Percentiles rank a stretch among this genome's conserved stretches.
phyloP scores from a whole-genome alignment of 2,888 invertebrate genomes.

The Pachydiplax longipennis region DNA sequence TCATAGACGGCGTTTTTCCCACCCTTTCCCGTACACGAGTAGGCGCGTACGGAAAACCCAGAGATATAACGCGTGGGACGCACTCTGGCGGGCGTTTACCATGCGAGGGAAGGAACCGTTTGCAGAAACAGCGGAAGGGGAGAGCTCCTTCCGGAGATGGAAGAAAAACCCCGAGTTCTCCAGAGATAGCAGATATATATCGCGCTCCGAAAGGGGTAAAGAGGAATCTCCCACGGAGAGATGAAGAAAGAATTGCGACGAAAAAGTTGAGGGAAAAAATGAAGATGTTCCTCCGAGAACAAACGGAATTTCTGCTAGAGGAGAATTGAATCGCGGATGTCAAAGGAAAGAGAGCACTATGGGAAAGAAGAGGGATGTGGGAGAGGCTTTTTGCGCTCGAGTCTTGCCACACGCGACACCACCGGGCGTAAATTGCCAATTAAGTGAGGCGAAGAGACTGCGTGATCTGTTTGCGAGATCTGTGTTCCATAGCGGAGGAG shows the following conservation, averaged over 20 bases:
- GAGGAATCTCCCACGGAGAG: not conserved
- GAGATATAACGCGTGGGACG: not conserved
- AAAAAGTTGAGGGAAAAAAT: not conserved
- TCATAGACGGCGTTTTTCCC: not conserved
- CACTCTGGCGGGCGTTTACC: not conserved
- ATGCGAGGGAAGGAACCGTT: not conserved
- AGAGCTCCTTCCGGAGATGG: not conserved
- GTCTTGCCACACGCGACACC: constrained; percentile 8
- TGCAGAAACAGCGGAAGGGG: not conserved
- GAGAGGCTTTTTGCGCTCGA: constrained; percentile 6
- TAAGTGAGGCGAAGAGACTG: constrained; percentile 11
- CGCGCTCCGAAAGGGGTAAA: not conserved
- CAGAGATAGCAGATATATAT: not conserved
- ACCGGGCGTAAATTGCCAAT: constrained; percentile 33
- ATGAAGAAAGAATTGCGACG: not conserved
- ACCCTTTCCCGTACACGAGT: not conserved
- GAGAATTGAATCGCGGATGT: not conserved
- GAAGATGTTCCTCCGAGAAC: not conserved
- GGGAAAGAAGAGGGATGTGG: not conserved
- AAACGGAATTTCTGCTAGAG: not conserved
- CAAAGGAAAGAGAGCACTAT: not conserved
- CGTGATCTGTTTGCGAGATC: constrained; percentile 38
- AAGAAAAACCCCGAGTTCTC: not conserved
- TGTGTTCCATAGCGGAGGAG: not conserved
- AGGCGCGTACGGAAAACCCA: not conserved